Evolutionary conservation across 2,797 vertebrate genomes (phyloP), one percentile per base, ranked within the genome.

Genomic region (Zonotrichia albicollis): DNA sequence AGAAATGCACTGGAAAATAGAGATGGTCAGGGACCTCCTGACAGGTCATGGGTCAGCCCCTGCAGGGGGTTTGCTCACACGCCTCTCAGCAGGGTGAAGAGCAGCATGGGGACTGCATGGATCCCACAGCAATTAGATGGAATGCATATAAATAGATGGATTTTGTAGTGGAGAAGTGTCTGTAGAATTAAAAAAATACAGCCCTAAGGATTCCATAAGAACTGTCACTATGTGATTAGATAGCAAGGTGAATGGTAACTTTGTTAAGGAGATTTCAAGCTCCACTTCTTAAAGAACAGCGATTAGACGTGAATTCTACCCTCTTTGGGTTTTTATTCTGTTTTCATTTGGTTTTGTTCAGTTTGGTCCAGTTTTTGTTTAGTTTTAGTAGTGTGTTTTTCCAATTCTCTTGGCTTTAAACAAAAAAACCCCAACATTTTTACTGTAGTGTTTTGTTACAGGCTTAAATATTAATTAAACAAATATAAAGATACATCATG

Each of bases 31-130:
- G 50, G 26, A 43, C 8, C 10, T 60, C 32, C 11, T 58, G 42
- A 38, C 23, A 60, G 46, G 45, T 79, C 64, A 54, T 12, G 30
- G 12, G 30, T 53, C 66, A 38, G 45, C 1, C 7, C 23, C 16
- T 1, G 1, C 2, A 42, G 18, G 38, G 11, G 40, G 4, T 11
- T 83, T 9, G 4, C 17, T 83, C 9, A 36, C n/a, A 38, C 1
- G 0, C 5, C 5, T 20, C 36, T 45, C 23, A 22, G 10, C 42
- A 22, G 19, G 10, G 5, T 46, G 20, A 36, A 45, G 5, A 27
- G 26, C 15, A 62, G 29, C 13, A 17, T 23, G 12, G 13, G 29
- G 61, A 60, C 18, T 34, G 6, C 14, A 38, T 25, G 43, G 57
- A 38, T 70, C 23, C 57, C 27, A 46, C 23, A 79, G 12, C 13